These are phyloP conservation scores for Petromus typicus DNA, from an alignment of 2,113 vertebrate species.

Conservation along the genomic window DNA sequence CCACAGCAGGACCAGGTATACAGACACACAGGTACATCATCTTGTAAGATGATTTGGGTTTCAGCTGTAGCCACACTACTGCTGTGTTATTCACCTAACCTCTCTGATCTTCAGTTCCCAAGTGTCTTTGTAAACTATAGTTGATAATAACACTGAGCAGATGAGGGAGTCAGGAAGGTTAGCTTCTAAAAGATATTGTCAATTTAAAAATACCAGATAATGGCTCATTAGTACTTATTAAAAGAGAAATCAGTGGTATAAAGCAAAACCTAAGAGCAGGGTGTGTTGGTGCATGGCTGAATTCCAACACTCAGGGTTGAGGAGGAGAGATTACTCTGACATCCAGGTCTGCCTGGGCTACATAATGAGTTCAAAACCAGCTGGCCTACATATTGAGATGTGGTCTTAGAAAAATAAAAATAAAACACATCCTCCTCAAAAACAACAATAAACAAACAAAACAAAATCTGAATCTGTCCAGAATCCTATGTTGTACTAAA, in stretches of 20 bases:
- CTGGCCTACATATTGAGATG: not conserved
- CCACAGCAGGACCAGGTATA: not conserved
- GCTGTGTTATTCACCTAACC: constrained; percentile 7
- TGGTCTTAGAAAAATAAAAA: not conserved
- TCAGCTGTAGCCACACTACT: not conserved
- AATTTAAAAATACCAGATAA: not conserved
- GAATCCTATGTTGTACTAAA: constrained; percentile 10
- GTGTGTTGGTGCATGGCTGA: not conserved
- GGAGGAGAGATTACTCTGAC: not conserved
- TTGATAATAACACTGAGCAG: not conserved
- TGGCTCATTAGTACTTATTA: constrained; percentile 23
- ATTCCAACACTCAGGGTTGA: not conserved
- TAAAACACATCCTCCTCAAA: not conserved
- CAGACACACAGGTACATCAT: not conserved
- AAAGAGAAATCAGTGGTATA: constrained; percentile 48
- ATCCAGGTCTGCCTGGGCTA: not conserved
- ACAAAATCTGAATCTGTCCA: not conserved
- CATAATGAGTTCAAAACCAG: not conserved
- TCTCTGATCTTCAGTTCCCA: constrained; percentile 3
- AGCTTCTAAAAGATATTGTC: not conserved
- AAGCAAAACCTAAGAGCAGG: constrained; percentile 10
- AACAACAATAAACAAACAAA: not conserved
- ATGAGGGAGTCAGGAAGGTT: constrained; percentile 7
- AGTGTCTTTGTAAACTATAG: constrained; percentile 29
- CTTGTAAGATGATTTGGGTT: constrained; percentile 5